Percentiles rank a stretch among this genome's conserved stretches.
Conservation (phyloP, 2,888 invertebrate genomes). For the Eupithecia centaureata region DNA sequence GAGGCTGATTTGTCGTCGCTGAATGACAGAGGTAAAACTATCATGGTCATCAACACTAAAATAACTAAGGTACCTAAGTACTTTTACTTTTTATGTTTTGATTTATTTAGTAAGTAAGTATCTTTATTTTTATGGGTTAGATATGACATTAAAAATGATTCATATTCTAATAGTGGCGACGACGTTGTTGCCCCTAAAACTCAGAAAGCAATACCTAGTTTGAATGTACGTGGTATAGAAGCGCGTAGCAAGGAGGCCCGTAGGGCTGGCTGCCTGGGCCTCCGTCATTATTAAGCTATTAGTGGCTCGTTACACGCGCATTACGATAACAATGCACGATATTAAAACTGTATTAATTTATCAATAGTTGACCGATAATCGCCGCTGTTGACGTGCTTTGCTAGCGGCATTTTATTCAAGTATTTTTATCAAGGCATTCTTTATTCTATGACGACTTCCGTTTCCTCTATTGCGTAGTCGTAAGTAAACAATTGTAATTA, state of each 20-base stretch:
- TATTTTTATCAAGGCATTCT: background rate
- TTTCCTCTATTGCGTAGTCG: background rate
- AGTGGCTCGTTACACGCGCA: constrained; percentile 63
- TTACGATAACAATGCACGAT: constrained; percentile 58
- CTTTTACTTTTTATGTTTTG: too few relatives aligned
- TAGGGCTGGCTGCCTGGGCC: constrained; percentile 46
- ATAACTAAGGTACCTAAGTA: too few relatives aligned
- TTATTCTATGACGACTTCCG: background rate
- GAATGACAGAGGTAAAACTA: background rate
- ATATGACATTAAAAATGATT: background rate
- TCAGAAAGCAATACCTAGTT: background rate
- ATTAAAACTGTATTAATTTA: constrained; percentile 68
- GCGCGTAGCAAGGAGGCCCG: constrained; percentile 33
- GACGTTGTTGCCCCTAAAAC: background rate
- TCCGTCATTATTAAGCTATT: constrained; percentile 66
- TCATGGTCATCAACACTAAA: background rate
- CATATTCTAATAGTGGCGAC: too few relatives aligned
- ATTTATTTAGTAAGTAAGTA: too few relatives aligned
- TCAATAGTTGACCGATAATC: constrained; percentile 55
- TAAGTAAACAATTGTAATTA: background rate
- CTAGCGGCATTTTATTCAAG: background rate
- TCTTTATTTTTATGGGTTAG: too few relatives aligned
- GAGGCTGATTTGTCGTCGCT: too few relatives aligned
- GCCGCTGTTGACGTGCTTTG: constrained; percentile 19
- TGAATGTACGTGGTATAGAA: constrained; percentile 38